A percentile compares a stretch with the other conserved stretches of the same genome.
Evolutionary conservation across 2,797 vertebrate species (phyloP).

Genomic region (Alauda arvensis): DNA sequence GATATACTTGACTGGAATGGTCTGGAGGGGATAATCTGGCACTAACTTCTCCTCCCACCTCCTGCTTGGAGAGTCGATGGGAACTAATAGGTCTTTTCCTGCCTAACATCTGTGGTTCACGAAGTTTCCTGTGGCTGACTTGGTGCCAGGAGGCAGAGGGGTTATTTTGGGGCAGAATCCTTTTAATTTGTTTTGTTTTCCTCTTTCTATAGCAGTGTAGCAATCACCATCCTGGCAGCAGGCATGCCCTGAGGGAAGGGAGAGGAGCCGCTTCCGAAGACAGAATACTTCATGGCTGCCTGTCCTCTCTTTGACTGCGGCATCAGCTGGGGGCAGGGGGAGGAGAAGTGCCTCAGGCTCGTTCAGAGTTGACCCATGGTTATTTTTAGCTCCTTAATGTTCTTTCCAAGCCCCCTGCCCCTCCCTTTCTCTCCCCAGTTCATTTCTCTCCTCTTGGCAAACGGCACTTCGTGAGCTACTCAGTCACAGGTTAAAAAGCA

Average conservation of each 20-base stretch:
- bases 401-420: constrained; percentile 7
- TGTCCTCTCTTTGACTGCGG: constrained; percentile 37
- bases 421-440: neutral
- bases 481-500: constrained; percentile 20
- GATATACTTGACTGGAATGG: neutral
- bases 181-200: constrained; percentile 49
- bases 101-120: constrained; percentile 5
- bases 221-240: constrained; percentile 26
- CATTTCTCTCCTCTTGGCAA: constrained; percentile 62
- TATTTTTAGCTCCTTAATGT: constrained; percentile 74
- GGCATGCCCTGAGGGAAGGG: constrained; percentile 12
- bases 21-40: neutral
- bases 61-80: neutral
- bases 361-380: constrained; percentile 48
- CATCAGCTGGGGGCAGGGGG: constrained; percentile 27
- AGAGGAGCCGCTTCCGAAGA: neutral
- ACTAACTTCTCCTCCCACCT: neutral
- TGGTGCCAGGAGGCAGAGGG: constrained; percentile 19
- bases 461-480: constrained; percentile 25
- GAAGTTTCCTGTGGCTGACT: constrained; percentile 7
- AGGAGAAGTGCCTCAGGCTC: constrained; percentile 1
- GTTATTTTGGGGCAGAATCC: constrained; percentile 44
- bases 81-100: constrained; percentile 33
- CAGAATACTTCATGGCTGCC: neutral
- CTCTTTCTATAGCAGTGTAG: constrained; percentile 39